phyloP scores from a whole-genome alignment of 2,888 invertebrate species.

The Dendrolimus houi region DNA sequence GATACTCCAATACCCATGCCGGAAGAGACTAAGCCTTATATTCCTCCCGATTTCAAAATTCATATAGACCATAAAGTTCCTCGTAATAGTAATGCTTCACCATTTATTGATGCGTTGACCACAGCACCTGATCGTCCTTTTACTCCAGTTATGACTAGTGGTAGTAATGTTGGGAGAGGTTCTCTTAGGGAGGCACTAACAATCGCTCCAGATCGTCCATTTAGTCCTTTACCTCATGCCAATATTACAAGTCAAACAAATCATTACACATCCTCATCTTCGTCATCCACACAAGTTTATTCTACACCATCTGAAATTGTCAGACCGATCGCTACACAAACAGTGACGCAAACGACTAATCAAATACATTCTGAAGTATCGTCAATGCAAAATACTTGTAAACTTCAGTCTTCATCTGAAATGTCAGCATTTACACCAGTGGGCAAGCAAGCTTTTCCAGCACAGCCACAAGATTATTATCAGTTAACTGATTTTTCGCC shows the following conservation, averaged over 20 bases:
- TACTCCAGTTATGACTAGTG: conserved; percentile 66
- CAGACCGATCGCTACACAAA: conserved; percentile 50
- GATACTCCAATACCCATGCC: conserved; percentile 77
- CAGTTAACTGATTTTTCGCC: conserved; percentile 49
- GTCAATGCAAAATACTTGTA: conserved; percentile 52
- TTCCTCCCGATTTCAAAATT: conserved; percentile 79
- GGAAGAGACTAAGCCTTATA: conserved; percentile 79
- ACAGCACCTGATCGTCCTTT: conserved; percentile 80
- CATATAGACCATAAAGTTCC: conserved; percentile 69
- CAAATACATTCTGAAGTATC: conserved; percentile 42
- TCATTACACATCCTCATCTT: conserved; percentile 37
- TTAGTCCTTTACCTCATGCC: conserved; percentile 67
- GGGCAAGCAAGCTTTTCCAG: conserved; percentile 58
- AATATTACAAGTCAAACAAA: conserved; percentile 53
- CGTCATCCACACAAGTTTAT: conserved; percentile 31
- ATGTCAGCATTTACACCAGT: conserved; percentile 67
- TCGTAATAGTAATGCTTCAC: conserved; percentile 71
- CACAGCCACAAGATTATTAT: conserved; percentile 50
- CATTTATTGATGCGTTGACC: conserved; percentile 80
- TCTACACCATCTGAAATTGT: conserved; percentile 40
- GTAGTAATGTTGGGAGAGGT: conserved; percentile 61
- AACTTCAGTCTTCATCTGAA: conserved; percentile 54
- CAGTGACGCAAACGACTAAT: conserved; percentile 35
- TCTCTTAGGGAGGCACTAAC: conserved; percentile 77
- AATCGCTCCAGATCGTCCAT: conserved; percentile 79